Base-by-base conservation (phyloP, 2,888 invertebrate species). In the Notodonta ziczac region DNA sequence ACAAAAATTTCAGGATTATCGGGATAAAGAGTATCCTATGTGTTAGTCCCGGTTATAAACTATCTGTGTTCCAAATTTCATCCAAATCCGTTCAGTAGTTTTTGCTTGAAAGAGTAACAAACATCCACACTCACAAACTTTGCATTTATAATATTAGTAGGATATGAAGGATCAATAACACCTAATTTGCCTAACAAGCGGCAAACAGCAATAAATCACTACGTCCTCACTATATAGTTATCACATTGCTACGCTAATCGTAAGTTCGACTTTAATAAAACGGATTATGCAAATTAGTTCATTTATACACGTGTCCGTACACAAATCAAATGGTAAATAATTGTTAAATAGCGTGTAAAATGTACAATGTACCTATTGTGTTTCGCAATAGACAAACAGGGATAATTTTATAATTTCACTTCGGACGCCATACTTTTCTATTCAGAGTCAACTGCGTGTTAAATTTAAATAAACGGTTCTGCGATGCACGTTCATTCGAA, bases 291-390 rank as follows among this genome's bases (percentile, higher is more conserved):
- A 88, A 91, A 92, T 90, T 64, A 77, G 62, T 71, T 68, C 67
- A 55, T 73, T 75, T 81, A 16, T 67, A 86, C 88, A 89, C 90
- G 90, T 89, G 89, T 84, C 82, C 87, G 76, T 83, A 71, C 76
- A 84, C 80, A 84, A 88, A 87, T 87, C 82, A 84, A 74, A 82
- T 80, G 82, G 81, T 80, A 82, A 85, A 85, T 87, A 83, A 83
- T 86, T 88, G 91, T 87, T 92, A 90, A 93, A 93, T 92, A 89
- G 93, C 85, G 90, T 91, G 92, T 89, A 88, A 90, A 89, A 83
- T 85, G 76, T 78, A 80, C 72, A 74, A 67, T 69, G 67, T 66
- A 51, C 9, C 60, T 67, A 82, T 91, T 91, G 87, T 90, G 69
- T 73, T 75, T 61, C 57, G 56, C 77, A 81, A 76, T 85, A 89